phyloP scores from a whole-genome alignment of 2,113 vertebrate genomes.

The Strix aluco region DNA sequence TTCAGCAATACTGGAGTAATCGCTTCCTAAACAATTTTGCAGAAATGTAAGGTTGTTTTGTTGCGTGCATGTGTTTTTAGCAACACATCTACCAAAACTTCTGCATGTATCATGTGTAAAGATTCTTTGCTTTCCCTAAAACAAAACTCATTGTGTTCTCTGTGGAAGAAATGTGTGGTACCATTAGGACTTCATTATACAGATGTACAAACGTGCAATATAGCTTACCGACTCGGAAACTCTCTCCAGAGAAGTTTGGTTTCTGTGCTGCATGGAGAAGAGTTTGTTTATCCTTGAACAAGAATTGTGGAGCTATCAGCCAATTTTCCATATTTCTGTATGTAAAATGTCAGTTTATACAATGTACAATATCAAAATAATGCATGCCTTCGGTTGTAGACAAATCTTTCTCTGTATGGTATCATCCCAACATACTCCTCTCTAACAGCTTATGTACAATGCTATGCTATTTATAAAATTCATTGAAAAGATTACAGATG shows the following conservation, averaged over 20 bases:
- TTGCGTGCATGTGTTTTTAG: conserved; percentile 94
- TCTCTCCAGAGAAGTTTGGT: conserved; percentile 70
- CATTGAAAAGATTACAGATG: conserved; percentile 75
- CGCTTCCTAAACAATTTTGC: conserved; percentile 85
- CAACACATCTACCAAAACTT: conserved; percentile 87
- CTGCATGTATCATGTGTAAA: conserved; percentile 87
- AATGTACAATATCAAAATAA: conserved; percentile 81
- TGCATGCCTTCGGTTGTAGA: conserved; percentile 91
- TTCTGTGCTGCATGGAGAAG: conserved; percentile 80
- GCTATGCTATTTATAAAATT: conserved; percentile 81
- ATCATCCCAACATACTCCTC: conserved; percentile 80
- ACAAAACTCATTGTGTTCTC: conserved; percentile 73
- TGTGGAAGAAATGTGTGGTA: conserved; percentile 79
- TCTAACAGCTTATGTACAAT: conserved; percentile 87
- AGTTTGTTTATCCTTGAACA: conserved; percentile 71
- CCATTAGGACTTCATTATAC: conserved; percentile 73
- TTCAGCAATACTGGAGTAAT: conserved; percentile 92
- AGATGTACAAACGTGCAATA: conserved; percentile 77
- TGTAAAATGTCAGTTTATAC: conserved; percentile 80
- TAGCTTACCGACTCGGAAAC: conserved; percentile 59
- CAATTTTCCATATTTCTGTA: conserved; percentile 73
- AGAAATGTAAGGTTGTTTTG: conserved; percentile 90
- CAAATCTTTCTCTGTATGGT: conserved; percentile 76
- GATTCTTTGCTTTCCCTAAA: conserved; percentile 68
- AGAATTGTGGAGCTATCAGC: conserved; percentile 72